Evolutionary conservation across 2,113 vertebrate species (phyloP).

Genomic region (Gnathonemus echidnorhynchus): DNA sequence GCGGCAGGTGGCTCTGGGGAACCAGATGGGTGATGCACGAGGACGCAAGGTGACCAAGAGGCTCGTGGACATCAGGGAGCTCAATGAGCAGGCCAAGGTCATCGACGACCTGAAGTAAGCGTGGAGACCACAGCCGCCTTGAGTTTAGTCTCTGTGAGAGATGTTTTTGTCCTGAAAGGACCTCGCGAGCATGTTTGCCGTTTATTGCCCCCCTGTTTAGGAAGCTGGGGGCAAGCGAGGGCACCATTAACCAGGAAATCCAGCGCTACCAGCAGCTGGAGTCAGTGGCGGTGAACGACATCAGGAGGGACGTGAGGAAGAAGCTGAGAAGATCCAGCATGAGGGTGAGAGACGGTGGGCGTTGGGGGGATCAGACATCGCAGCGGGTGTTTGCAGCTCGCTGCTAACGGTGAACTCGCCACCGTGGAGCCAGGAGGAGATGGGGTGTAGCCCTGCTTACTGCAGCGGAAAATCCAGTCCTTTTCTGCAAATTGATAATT

Average conservation of each 20-base stretch:
- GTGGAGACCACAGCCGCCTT: not conserved
- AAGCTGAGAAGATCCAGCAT: constrained; percentile 94
- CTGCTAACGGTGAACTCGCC: not conserved
- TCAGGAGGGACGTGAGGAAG: constrained; percentile 89
- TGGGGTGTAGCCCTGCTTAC: not conserved
- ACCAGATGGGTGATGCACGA: constrained; percentile 71
- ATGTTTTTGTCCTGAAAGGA: not conserved
- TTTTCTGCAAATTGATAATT: not conserved
- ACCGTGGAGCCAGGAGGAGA: not conserved
- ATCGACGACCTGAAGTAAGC: constrained; percentile 96
- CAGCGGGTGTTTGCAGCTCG: not conserved
- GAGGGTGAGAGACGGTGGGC: constrained; percentile 66
- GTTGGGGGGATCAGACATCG: not conserved
- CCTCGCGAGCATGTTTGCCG: not conserved
- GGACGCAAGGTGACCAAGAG: constrained; percentile 87
- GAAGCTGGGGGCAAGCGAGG: constrained; percentile 95
- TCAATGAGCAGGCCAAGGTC: constrained; percentile 97
- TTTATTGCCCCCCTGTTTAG: constrained; percentile 46
- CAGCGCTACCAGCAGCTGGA: constrained; percentile 95
- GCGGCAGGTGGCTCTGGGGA: constrained; percentile 62
- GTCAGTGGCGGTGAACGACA: constrained; percentile 94
- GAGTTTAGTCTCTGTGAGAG: not conserved
- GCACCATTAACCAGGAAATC: constrained; percentile 98
- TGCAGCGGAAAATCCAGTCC: not conserved
- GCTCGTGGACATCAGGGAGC: constrained; percentile 90